phyloP scores from a whole-genome alignment of 1,140 invertebrate genomes.

The Hylaeus anthracinus region DNA sequence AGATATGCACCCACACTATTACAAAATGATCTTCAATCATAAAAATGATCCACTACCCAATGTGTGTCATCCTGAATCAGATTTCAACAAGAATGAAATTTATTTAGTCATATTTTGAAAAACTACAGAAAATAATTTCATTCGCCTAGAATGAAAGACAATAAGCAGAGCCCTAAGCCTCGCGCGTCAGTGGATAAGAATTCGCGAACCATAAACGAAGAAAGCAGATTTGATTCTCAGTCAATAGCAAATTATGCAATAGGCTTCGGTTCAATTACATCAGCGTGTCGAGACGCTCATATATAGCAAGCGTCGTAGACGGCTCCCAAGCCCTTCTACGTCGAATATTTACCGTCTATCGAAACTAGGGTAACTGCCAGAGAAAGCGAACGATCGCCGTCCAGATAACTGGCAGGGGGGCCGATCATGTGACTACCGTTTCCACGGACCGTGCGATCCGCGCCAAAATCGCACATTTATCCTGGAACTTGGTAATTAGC shows the following conservation, averaged over 20 bases:
- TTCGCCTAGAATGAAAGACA: neutral
- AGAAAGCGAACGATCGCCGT: constrained; percentile 57
- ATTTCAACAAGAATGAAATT: no score
- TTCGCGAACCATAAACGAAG: constrained; percentile 2
- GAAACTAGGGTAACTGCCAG: constrained; percentile 57
- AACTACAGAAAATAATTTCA: no score
- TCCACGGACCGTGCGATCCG: constrained; percentile 30
- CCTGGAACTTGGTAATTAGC: constrained; percentile 28
- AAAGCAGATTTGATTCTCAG: constrained; percentile 36
- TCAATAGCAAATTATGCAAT: constrained; percentile 48
- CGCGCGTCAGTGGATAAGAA: constrained; percentile 7
- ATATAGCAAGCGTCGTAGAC: constrained; percentile 16
- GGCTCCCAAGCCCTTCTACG: constrained; percentile 46
- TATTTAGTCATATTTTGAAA: no score
- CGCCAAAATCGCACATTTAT: constrained; percentile 22
- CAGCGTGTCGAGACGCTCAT: constrained; percentile 31
- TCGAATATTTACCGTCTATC: constrained; percentile 44
- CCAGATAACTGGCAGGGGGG: constrained; percentile 38
- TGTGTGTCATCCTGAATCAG: no score
- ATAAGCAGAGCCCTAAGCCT: neutral
- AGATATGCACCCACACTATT: no score
- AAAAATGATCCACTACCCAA: no score
- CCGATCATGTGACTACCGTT: constrained; percentile 48
- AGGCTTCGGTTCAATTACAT: constrained; percentile 40
- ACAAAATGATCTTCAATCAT: no score